Evolutionary conservation across 2,888 invertebrate species (phyloP).

Genomic region (Callimorpha dominula): DNA sequence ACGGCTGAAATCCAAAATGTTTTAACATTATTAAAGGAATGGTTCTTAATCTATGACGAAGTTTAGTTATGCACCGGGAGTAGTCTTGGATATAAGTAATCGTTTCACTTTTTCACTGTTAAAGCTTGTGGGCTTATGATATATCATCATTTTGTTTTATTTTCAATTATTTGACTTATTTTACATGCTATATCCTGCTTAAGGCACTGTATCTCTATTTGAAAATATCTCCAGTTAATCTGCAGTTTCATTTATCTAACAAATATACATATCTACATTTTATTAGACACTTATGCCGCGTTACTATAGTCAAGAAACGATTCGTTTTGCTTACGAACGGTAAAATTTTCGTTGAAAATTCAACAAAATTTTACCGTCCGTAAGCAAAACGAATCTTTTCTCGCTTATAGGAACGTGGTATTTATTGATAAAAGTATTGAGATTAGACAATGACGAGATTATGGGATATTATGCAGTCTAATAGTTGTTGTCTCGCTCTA

Average conservation of each 20-base stretch:
- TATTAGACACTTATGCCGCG: no score
- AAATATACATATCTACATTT: background rate
- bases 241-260: background rate
- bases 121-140: background rate
- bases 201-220: background rate
- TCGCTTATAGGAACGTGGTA: no score
- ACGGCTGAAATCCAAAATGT: background rate
- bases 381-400: no score
- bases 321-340: no score
- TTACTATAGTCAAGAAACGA: no score
- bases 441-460: constrained; percentile 47
- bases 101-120: background rate
- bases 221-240: background rate
- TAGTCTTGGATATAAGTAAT: no score
- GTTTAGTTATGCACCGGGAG: no score
- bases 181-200: background rate
- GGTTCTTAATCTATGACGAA: no score
- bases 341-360: no score
- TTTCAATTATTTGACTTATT: background rate
- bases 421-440: constrained; percentile 33
- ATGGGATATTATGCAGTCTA: constrained; percentile 36
- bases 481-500: constrained; percentile 55
- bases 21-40: background rate
- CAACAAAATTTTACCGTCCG: no score
- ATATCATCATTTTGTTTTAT: background rate